phyloP scores from a whole-genome alignment of 2,113 vertebrate genomes.

The Barnardius zonarius region DNA sequence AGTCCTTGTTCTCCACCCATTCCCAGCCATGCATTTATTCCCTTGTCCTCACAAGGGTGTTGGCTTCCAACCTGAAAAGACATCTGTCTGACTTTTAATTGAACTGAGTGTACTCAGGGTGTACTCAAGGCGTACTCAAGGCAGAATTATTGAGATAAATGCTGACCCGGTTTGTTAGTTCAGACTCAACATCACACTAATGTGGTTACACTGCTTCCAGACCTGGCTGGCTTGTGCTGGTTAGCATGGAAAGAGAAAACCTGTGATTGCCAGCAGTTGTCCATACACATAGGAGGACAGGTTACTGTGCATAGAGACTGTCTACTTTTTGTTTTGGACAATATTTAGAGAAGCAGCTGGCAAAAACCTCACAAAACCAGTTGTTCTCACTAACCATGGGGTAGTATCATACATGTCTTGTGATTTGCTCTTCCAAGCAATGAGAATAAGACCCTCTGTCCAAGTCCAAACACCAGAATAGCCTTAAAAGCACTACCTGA shows the following conservation, averaged over 20 bases:
- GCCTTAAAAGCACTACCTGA: background rate
- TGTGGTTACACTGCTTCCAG: background rate
- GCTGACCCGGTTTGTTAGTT: background rate
- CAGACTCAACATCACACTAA: background rate
- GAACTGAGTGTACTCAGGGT: background rate
- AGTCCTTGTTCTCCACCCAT: background rate
- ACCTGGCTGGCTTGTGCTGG: background rate
- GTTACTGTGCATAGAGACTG: background rate
- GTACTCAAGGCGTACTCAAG: background rate
- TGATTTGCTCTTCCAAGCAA: background rate
- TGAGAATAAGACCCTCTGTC: background rate
- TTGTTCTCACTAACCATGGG: background rate
- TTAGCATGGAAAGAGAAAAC: background rate
- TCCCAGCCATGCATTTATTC: background rate
- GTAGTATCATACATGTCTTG: background rate
- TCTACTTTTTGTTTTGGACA: background rate
- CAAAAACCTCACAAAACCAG: background rate
- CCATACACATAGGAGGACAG: background rate
- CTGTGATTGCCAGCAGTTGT: accelerated
- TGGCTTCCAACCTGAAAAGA: background rate
- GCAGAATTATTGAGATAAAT: background rate
- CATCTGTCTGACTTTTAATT: background rate
- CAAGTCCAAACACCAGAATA: background rate
- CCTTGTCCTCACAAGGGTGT: background rate
- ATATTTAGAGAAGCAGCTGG: background rate